Base-by-base conservation (phyloP, 2,113 vertebrate species). In the Cavia aperea region DNA sequence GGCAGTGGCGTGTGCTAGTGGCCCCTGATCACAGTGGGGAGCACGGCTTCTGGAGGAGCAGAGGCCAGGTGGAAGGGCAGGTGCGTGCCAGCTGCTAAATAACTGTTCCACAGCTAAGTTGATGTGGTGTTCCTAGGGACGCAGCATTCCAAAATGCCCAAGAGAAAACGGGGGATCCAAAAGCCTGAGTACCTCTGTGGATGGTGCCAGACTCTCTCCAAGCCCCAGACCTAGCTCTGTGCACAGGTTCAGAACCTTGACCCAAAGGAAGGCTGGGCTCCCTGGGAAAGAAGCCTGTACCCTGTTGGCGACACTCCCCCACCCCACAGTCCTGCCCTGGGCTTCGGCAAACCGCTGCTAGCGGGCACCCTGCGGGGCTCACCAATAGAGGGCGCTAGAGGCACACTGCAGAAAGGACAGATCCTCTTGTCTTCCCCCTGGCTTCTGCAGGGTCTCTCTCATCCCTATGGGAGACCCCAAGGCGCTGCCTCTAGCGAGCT, bases 1-100 rank as follows among this genome's bases (percentile, higher is more conserved):
- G 24, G 4, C 1, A 18, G 33, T 31, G 63, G 72, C 5, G 72
- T 16, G 72, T 16, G 4, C 63, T 70, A 29, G 51, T 0, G 43
- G 7, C 19, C 70, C 10, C 49, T 3, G 1, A 5, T 1, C 24
- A 36, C 43, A 11, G 2, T 1, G 0, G 36, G 14, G 54, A 14
- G 0, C 21, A 11, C 0, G 4, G 79, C 79, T 5, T 1, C 39
- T 29, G 21, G 11, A 63, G 8, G 12, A 78, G 46, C 10, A 26
- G 63, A 78, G 56, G 26, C 21, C 68, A 4, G 7, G 18, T 0
- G 5, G 19, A 18, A 77, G 70, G 7, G 56, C 15, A 43, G 21
- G 7, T 4, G 21, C 1, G 1, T 1, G 5, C 62, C 3, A 18
- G 56, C 21, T 58, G 54, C 33, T 90, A 85, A 4, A 58, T 12